Base-by-base conservation (phyloP, 53 echinoderm and acorn worm genomes). In the Patiria pectinifera region DNA sequence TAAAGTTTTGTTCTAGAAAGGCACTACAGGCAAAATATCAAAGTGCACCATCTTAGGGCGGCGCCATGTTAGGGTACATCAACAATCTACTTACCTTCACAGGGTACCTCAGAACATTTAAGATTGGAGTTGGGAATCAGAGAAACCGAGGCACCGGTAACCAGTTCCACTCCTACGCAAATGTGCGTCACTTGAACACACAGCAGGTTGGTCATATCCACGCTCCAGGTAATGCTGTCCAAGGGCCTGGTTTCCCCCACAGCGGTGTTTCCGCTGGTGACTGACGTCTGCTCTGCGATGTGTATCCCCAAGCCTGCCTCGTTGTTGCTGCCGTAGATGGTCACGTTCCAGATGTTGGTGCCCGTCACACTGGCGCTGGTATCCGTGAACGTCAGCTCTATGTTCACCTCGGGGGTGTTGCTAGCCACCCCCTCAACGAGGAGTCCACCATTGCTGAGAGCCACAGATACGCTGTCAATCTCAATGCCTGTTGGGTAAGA, bases 331-430 rank as follows among this genome's bases (percentile, higher is more conserved):
- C 86, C 92, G 62, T 89, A 98, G 62, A 95, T 82, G 2, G 93
- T 92, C 69, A 98, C 82, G 26, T 82, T 81, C 98, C 98, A 98
- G 15, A 98, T 93, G 81, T 96, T 86, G 4, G 83, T 62, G 53
- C 98, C 98, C 9, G 87, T 59, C n/a, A 98, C 93, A 15, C 91
- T 84, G 35, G 95, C 94, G 62, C 92, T 92, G 82, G 85, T 45
- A 46, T 89, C 80, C 0, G 90, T 62, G 80, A 89, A 90, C 26
- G 80, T 47, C 62, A 92, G 59, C 13, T 66, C 35, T 7, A 90
- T 48, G 9, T 80, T 81, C 21, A 90, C 80, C 4, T 45, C 63
- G 1, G 90, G 90, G 4, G 45, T 13, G 81, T 87, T 87, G 16
- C 6, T 66, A 21, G 48, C 46, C 2, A 90, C 49, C 7, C 90